Percentiles rank a stretch among this genome's conserved stretches.
Evolutionary conservation across 2,797 vertebrate species (phyloP).

Genomic region (Microtus californicus): DNA sequence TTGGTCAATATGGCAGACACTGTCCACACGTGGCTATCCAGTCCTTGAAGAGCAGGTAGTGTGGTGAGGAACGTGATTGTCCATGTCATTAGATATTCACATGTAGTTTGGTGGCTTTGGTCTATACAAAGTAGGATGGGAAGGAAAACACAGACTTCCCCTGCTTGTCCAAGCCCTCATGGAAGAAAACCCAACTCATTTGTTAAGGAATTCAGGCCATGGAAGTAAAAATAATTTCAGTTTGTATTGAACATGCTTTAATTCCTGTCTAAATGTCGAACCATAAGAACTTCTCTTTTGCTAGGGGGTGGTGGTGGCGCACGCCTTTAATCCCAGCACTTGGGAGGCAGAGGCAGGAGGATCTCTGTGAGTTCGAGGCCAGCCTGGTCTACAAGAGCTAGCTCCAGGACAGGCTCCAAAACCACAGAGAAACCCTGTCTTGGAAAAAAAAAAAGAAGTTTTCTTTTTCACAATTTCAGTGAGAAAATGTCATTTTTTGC

Average conservation of each 20-base stretch:
- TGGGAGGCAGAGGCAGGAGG: too few species aligned
- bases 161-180: not conserved
- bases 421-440: too few species aligned
- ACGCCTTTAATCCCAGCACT: too few species aligned
- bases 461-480: conserved; percentile 53
- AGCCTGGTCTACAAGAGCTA: too few species aligned
- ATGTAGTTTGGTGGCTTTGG: not conserved
- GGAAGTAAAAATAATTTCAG: conserved; percentile 50
- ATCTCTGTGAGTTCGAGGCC: too few species aligned
- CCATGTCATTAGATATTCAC: not conserved
- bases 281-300: conserved; percentile 34
- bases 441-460: too few species aligned
- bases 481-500: conserved; percentile 52
- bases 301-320: too few species aligned
- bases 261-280: conserved; percentile 70
- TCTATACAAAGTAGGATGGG: not conserved
- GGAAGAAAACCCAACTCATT: conserved; percentile 43
- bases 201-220: conserved; percentile 40
- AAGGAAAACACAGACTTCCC: not conserved
- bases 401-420: too few species aligned
- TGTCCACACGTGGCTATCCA: too few species aligned
- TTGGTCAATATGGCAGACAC: not conserved
- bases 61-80: not conserved
- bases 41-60: not conserved
- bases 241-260: conserved; percentile 59